Evolutionary conservation across 1,140 invertebrate genomes (phyloP).

Genomic region (Mya arenaria): DNA sequence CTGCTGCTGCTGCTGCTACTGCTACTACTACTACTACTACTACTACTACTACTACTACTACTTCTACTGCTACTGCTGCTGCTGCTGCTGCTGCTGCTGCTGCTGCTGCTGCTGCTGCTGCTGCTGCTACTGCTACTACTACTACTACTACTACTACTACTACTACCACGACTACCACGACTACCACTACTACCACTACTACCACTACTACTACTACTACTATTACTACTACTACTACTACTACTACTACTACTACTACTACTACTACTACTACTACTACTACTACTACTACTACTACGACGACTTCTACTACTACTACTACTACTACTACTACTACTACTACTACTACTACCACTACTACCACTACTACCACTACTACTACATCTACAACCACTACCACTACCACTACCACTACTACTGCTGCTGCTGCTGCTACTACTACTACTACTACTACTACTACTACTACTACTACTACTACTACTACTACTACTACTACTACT

Average conservation of each 20-base stretch:
- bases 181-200: background rate
- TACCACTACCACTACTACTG: slow-evolving; percentile 15
- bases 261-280: slow-evolving; percentile 14
- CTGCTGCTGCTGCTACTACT: slow-evolving; percentile 7
- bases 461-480: background rate
- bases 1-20: background rate
- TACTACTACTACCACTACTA: slow-evolving; percentile 3
- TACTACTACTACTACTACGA: slow-evolving; percentile 6
- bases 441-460: slow-evolving; percentile 19
- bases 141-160: slow-evolving; percentile 14
- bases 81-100: background rate
- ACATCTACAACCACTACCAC: slow-evolving; percentile 4
- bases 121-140: slow-evolving; percentile 7
- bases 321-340: background rate
- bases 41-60: slow-evolving; percentile 15
- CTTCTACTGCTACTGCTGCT: slow-evolving; percentile 5
- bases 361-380: slow-evolving; percentile 8
- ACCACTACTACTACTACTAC: background rate
- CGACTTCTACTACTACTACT: background rate
- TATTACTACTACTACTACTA: background rate
- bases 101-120: background rate
- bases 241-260: slow-evolving; percentile 11
- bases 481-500: background rate
- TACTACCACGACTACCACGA: background rate
- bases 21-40: slow-evolving; percentile 12